phyloP scores from a whole-genome alignment of 2,797 vertebrate species.

The Anniella stebbinsi region DNA sequence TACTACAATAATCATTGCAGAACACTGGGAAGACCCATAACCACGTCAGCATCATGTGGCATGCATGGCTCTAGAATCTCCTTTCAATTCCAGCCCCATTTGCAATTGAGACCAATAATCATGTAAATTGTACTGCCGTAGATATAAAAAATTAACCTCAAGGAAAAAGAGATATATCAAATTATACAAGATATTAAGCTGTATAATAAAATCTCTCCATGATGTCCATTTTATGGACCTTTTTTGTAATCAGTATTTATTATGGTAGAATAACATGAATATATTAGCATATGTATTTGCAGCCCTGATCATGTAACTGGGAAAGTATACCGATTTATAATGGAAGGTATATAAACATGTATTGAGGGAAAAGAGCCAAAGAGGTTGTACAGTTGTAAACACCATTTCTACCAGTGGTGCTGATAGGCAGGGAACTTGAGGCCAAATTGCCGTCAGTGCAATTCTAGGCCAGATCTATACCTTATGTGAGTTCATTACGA shows the following conservation, averaged over 20 bases:
- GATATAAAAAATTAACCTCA: slow-evolving; percentile 56
- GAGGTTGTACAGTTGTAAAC: neutral
- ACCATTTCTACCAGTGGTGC: neutral
- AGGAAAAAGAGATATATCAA: slow-evolving; percentile 45
- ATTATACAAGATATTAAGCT: slow-evolving; percentile 42
- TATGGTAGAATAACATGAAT: slow-evolving; percentile 39
- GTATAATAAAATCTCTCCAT: slow-evolving; percentile 51
- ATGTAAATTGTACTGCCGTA: slow-evolving; percentile 46
- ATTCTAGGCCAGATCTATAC: too few relatives aligned
- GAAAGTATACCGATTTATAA: slow-evolving; percentile 27
- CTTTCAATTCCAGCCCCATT: too few relatives aligned
- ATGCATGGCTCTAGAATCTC: too few relatives aligned
- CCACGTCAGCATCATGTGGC: too few relatives aligned
- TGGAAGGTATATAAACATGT: neutral
- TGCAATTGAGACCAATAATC: slow-evolving; percentile 35
- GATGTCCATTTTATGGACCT: slow-evolving; percentile 39
- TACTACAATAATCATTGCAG: too few relatives aligned
- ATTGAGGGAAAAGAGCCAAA: neutral
- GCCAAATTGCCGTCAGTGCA: too few relatives aligned
- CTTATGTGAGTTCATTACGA: too few relatives aligned
- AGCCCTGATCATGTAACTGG: slow-evolving; percentile 43
- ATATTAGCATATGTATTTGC: slow-evolving; percentile 53
- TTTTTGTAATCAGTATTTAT: slow-evolving; percentile 65
- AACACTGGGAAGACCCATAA: too few relatives aligned
- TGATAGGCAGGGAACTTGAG: too few relatives aligned